Conservation (phyloP, 2,888 invertebrate genomes). For the Coelinius sp. region DNA sequence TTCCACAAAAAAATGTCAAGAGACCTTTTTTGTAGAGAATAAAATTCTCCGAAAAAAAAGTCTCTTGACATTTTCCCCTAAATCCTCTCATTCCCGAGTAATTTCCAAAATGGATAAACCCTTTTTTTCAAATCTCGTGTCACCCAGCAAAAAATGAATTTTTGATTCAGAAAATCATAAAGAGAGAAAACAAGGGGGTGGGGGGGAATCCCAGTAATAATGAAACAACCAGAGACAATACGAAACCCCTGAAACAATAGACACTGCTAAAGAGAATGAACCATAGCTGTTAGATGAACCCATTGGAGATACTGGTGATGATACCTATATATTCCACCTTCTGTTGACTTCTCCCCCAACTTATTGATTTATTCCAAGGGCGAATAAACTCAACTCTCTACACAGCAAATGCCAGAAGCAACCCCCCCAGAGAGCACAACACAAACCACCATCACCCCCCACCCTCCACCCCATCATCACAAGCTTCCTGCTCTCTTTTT, state of each 20-base stretch:
- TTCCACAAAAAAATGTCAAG: no score
- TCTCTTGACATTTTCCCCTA: no score
- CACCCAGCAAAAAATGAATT: no score
- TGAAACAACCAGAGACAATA: background rate
- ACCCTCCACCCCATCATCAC: slow-evolving; percentile 12
- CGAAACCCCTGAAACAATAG: slow-evolving; percentile 27
- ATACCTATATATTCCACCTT: slow-evolving; percentile 31
- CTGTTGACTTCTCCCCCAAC: slow-evolving; percentile 35
- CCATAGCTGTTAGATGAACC: slow-evolving; percentile 35
- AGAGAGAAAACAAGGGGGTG: no score
- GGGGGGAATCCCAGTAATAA: no score
- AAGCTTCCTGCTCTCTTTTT: slow-evolving; percentile 27
- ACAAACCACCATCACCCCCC: slow-evolving; percentile 45
- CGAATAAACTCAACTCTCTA: slow-evolving; percentile 39
- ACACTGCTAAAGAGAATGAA: slow-evolving; percentile 16
- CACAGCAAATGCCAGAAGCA: slow-evolving; percentile 21
- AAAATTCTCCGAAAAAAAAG: no score
- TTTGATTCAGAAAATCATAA: background rate
- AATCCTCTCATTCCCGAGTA: no score
- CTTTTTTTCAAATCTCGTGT: no score
- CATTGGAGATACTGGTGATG: slow-evolving; percentile 42
- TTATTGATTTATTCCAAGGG: slow-evolving; percentile 60
- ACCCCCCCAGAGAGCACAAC: slow-evolving; percentile 17
- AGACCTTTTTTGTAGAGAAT: no score
- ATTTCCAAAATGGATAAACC: no score